Conservation (phyloP, 2,113 vertebrate genomes). For the Siphamia tubifer region DNA sequence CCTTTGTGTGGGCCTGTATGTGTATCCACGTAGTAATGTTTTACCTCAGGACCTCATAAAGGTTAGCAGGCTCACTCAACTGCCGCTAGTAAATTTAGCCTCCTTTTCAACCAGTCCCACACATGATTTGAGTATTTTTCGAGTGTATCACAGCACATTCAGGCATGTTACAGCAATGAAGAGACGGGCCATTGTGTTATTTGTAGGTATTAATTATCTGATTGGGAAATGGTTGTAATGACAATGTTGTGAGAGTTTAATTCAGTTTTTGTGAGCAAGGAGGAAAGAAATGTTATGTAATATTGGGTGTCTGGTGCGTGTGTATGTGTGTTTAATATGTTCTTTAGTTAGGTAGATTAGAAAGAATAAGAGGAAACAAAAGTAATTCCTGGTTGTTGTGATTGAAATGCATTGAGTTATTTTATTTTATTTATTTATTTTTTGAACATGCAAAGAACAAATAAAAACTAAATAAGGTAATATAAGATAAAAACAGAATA, state of each 20-base stretch:
- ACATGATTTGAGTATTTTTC: slow-evolving; percentile 42
- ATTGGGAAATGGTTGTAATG: not conserved
- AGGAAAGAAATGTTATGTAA: not conserved
- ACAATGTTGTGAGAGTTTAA: not conserved
- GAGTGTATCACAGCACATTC: slow-evolving; percentile 26
- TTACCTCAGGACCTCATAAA: slow-evolving; percentile 60
- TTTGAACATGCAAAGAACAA: too few species aligned
- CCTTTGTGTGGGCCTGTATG: not conserved
- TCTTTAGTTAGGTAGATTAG: not conserved
- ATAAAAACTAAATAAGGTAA: too few species aligned
- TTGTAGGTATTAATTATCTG: slow-evolving; percentile 9
- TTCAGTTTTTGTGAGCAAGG: not conserved
- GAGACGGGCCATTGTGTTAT: slow-evolving; percentile 4
- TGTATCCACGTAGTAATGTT: slow-evolving; percentile 1
- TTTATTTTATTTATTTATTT: too few species aligned
- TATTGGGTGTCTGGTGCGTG: not conserved
- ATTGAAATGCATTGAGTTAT: slow-evolving; percentile 1
- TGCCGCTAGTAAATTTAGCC: slow-evolving; percentile 67
- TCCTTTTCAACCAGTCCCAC: slow-evolving; percentile 59
- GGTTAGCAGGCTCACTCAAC: slow-evolving; percentile 64
- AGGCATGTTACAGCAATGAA: not conserved
- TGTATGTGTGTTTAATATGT: not conserved
- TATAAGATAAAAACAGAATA: too few species aligned
- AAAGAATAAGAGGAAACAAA: not conserved
- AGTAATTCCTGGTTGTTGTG: too few species aligned